Percentiles rank a stretch among this genome's conserved stretches.
Evolutionary conservation across 1,140 invertebrate genomes (phyloP).

Genomic region (Temnothorax longispinosus): DNA sequence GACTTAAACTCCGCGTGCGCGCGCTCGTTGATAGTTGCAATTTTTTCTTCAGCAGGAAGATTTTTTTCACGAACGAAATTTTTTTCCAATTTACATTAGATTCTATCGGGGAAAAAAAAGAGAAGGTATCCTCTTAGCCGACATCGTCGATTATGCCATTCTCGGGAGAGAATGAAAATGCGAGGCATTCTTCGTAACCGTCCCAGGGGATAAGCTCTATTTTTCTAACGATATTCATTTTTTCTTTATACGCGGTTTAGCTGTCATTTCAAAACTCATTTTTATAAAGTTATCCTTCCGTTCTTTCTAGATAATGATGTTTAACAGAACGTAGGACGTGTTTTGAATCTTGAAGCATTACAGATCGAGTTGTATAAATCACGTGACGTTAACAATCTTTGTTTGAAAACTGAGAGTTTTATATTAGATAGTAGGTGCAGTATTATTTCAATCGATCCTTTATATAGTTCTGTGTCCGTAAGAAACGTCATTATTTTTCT

Average conservation of each 20-base stretch:
- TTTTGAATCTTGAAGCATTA: background rate
- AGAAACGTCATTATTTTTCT: background rate
- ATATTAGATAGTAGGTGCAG: background rate
- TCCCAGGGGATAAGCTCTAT: conserved; percentile 22
- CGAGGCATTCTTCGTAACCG: background rate
- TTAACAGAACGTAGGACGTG: background rate
- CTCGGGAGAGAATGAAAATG: conserved; percentile 24
- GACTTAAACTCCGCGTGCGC: background rate
- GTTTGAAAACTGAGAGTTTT: background rate
- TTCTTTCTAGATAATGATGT: background rate
- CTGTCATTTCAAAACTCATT: conserved; percentile 22
- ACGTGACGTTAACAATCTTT: background rate
- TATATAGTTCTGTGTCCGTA: background rate
- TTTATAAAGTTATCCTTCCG: background rate
- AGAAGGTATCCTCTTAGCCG: background rate
- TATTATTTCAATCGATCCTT: background rate
- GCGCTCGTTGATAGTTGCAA: background rate
- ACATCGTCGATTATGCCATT: conserved; percentile 23
- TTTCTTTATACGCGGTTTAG: conserved; percentile 13
- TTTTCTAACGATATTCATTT: conserved; percentile 20
- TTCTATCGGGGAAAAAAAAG: background rate
- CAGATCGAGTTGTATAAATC: background rate
- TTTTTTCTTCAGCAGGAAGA: conserved; percentile 6
- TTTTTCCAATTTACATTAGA: conserved; percentile 9
- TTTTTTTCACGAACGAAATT: background rate